Conservation (phyloP, 2,797 vertebrate species). For the Cyprinella venusta region DNA sequence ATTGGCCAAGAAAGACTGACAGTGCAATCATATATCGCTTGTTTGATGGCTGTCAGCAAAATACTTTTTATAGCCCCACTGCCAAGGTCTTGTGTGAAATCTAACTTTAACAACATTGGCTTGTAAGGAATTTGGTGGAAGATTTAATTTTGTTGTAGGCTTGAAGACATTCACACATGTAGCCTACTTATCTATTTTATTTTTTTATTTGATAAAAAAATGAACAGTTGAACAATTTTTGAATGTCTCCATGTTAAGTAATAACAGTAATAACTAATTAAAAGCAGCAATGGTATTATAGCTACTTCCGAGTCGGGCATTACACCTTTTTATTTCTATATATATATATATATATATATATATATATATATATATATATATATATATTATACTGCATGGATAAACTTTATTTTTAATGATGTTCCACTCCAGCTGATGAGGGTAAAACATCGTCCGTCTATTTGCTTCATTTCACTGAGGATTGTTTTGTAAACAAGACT, state of each 20-base stretch:
- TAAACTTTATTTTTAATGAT: too few relatives aligned
- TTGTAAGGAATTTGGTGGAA: slow-evolving; percentile 1
- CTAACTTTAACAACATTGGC: slow-evolving; percentile 20
- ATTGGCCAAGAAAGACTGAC: slow-evolving; percentile 71
- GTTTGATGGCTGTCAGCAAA: slow-evolving; percentile 69
- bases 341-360: too few relatives aligned
- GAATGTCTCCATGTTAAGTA: background rate
- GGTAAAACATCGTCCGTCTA: too few relatives aligned
- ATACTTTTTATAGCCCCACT: slow-evolving; percentile 38
- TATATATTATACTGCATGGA: too few relatives aligned
- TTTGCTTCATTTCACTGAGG: too few relatives aligned
- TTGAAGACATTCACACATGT: background rate
- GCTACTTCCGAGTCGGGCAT: too few relatives aligned
- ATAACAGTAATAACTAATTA: background rate
- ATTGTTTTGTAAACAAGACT: too few relatives aligned
- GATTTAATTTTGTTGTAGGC: background rate
- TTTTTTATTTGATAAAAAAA: background rate
- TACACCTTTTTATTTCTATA: too few relatives aligned
- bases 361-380: too few relatives aligned
- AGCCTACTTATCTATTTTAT: background rate
- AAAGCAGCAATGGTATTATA: background rate
- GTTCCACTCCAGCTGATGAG: too few relatives aligned
- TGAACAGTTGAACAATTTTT: background rate
- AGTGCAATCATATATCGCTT: slow-evolving; percentile 77
- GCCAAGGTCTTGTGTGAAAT: slow-evolving; percentile 33